These are phyloP conservation scores for Telmatochromis brichardi DNA, from an alignment of 2,113 vertebrate genomes.

Conservation along the genomic window DNA sequence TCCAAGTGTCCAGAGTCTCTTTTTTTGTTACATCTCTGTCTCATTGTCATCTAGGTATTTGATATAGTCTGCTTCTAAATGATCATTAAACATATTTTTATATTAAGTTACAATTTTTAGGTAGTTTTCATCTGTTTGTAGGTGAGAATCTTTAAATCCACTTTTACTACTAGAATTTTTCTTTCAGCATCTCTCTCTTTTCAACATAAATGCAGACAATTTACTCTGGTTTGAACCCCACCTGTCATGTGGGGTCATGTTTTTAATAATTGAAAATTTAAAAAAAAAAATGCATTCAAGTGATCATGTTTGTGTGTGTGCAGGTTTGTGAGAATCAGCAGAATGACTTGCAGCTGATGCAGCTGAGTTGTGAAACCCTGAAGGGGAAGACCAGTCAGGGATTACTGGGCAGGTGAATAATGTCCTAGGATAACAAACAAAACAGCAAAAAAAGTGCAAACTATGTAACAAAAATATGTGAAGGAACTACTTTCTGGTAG, in stretches of 20 bases:
- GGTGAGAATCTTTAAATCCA: not conserved
- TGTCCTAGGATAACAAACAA: not conserved
- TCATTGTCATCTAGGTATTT: not conserved
- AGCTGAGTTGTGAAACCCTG: conserved; percentile 67
- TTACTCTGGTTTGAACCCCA: not conserved
- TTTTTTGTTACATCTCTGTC: not conserved
- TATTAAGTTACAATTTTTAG: not conserved
- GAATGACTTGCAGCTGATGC: conserved; percentile 79
- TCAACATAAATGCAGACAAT: not conserved
- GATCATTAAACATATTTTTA: not conserved
- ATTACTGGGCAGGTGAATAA: conserved; percentile 66
- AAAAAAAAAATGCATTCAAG: not conserved
- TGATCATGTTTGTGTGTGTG: not conserved
- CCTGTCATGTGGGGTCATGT: not conserved
- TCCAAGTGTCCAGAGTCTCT: not conserved
- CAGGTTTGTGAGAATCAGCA: conserved; percentile 85
- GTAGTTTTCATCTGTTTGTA: not conserved
- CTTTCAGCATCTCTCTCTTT: not conserved
- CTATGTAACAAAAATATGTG: not conserved
- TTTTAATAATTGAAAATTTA: not conserved
- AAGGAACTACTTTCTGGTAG: not conserved
- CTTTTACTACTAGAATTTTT: not conserved
- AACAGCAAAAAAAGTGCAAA: not conserved
- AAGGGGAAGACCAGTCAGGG: conserved; percentile 41
- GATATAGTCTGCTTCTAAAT: not conserved